Evolutionary conservation across 2,797 vertebrate genomes (phyloP).

Genomic region (Corythornis leucogaster): DNA sequence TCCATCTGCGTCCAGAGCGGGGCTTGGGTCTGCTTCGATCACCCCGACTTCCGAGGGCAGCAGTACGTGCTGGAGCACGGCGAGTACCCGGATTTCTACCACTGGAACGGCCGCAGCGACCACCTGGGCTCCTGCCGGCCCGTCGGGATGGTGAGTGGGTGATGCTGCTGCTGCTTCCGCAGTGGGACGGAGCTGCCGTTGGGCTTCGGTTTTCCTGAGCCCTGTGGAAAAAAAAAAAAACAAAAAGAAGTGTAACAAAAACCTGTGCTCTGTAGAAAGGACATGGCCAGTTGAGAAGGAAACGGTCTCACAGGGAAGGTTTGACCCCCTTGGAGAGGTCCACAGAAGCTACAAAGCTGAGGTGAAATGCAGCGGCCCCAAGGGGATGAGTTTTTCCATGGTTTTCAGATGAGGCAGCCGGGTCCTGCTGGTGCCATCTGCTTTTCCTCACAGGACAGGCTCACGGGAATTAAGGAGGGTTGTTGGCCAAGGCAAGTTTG

Average conservation of each 20-base stretch:
- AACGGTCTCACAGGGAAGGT: neutral
- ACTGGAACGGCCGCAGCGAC: slow-evolving; percentile 90
- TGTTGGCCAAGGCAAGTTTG: neutral
- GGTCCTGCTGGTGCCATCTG: accelerated
- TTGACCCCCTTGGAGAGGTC: accelerated
- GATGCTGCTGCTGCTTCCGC: accelerated
- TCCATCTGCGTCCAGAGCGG: slow-evolving; percentile 90
- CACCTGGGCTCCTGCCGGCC: slow-evolving; percentile 94
- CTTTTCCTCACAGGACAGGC: neutral
- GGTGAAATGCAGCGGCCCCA: accelerated
- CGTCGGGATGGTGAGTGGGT: slow-evolving; percentile 86
- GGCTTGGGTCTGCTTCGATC: slow-evolving; percentile 91
- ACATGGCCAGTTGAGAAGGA: neutral
- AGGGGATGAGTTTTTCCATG: accelerated
- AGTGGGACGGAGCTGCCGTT: accelerated
- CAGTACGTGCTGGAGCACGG: slow-evolving; percentile 92
- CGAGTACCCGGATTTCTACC: slow-evolving; percentile 90
- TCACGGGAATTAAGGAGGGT: accelerated
- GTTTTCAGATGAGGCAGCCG: neutral
- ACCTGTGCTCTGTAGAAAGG: neutral
- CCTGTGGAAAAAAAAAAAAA: accelerated
- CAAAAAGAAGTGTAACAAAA: neutral
- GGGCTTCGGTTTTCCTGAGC: neutral
- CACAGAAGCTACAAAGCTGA: neutral
- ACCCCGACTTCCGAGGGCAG: slow-evolving; percentile 91